Conservation (phyloP, 1,140 invertebrate genomes). For the Bemisia tabaci region DNA sequence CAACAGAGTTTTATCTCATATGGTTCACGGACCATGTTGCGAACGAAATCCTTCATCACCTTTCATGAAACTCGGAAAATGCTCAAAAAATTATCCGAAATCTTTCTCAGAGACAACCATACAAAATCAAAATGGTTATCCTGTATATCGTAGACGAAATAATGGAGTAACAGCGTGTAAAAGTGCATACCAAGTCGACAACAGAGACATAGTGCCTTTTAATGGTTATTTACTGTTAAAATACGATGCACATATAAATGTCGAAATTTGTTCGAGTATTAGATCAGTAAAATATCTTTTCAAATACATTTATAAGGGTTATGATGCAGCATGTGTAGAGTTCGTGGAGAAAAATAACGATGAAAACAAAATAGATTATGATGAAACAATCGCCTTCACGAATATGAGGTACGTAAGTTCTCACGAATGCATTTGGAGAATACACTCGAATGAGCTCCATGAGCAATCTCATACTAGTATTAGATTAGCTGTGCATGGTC, state of each 20-base stretch:
- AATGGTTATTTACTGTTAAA: conserved; percentile 23
- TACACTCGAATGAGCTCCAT: conserved; percentile 28
- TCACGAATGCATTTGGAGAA: conserved; percentile 31
- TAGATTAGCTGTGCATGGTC: conserved; percentile 27
- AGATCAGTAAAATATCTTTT: conserved; percentile 30
- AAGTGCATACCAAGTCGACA: conserved; percentile 22
- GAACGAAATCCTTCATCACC: conserved; percentile 14
- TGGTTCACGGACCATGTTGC: conserved; percentile 39
- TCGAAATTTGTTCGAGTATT: conserved; percentile 28
- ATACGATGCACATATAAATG: conserved; percentile 29
- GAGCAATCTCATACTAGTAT: conserved; percentile 26
- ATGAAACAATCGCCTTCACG: conserved; percentile 16
- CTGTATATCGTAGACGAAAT: conserved; percentile 26
- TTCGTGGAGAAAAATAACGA: not conserved
- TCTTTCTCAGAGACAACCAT: conserved; percentile 23
- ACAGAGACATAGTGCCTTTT: conserved; percentile 30
- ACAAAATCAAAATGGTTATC: conserved; percentile 30
- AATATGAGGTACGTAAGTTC: conserved; percentile 31
- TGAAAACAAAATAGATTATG: not conserved
- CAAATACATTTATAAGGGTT: conserved; percentile 33
- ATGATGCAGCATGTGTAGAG: conserved; percentile 6
- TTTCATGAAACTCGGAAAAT: conserved; percentile 29
- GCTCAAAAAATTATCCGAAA: conserved; percentile 30
- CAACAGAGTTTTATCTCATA: conserved; percentile 30
- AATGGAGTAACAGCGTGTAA: not conserved